Base-by-base conservation (phyloP, 2,113 vertebrate species). In the Cettia cetti region DNA sequence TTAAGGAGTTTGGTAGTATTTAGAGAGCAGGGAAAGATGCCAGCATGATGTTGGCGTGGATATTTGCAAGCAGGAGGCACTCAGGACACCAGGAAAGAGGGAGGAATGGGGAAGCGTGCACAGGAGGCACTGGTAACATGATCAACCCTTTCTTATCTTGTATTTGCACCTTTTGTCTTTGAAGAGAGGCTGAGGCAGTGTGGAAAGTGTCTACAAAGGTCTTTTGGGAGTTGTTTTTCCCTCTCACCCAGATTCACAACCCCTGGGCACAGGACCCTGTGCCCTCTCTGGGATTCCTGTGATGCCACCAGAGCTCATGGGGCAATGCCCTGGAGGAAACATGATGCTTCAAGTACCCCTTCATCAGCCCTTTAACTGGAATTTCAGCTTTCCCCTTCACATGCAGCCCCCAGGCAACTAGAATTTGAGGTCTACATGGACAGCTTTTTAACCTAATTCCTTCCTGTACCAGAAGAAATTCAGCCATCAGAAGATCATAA, bases 31-130 rank as follows among this genome's bases (percentile, higher is more conserved):
- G 28, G 37, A 71, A 68, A 81, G 31, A 35, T 8, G 49, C 27
- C 4, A 42, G 35, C 22, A 5, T 14, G 31, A 77, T 35, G 50
- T 3, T 12, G 17, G 54, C 0, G 0, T 9, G n/a, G 56, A 77
- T 40, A 64, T 56, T 45, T 11, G 5, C 66, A 59, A 88, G 63
- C 53, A 69, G 83, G 52, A 82, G 72, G 50, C 50, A 82, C 33
- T 69, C 15, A 6, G 69, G 57, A 71, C 44, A 74, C 11, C 1
- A 8, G 56, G 17, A 44, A 59, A 47, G 61, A 86, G 12, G 31
- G 37, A 92, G 37, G 53, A 69, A 64, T 4, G 35, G 53, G 53
- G 53, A 87, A 69, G 82, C 54, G 95, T 8, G 30, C 45, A 77
- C 54, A 0, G 0, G 45, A 70, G 80, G 64, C 68, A 33, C 28